Evolutionary conservation across 2,113 vertebrate species (phyloP).

Genomic region (Oreochromis tanganicae): DNA sequence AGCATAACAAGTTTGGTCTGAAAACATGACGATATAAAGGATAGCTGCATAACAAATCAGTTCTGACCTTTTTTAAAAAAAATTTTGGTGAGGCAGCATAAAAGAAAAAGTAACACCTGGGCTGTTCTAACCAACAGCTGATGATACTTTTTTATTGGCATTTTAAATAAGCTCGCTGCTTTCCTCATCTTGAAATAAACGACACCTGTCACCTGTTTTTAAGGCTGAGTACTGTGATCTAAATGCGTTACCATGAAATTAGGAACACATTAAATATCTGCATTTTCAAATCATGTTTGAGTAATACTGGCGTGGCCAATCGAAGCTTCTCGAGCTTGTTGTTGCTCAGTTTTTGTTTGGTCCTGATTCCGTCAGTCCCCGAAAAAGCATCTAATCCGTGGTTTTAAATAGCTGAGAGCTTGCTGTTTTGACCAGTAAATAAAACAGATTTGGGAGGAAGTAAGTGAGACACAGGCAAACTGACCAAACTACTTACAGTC

Average conservation of each 20-base stretch:
- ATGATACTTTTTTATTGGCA: not conserved
- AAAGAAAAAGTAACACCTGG: not conserved
- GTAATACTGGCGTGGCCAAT: not conserved
- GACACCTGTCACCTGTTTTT: not conserved
- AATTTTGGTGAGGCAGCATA: not conserved
- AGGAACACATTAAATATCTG: not conserved
- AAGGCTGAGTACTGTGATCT: not conserved
- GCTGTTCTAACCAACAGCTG: not conserved
- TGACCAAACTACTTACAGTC: not conserved
- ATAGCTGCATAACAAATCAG: rapidly evolving
- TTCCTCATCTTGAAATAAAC: not conserved
- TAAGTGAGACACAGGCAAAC: not conserved
- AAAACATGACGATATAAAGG: not conserved
- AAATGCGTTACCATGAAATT: not conserved
- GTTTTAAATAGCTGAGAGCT: not conserved
- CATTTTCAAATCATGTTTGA: not conserved
- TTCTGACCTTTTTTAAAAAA: not conserved
- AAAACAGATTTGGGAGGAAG: not conserved
- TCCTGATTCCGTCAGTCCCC: not conserved
- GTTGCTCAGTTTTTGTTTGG: not conserved
- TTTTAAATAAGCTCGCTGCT: not conserved
- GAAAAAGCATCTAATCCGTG: not conserved
- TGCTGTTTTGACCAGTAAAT: not conserved
- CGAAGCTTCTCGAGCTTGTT: not conserved
- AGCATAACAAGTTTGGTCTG: not conserved